Evolutionary conservation across 2,888 invertebrate genomes (phyloP), one percentile per base, ranked within the genome.

Genomic region (Parapristionchus giblindavisi): DNA sequence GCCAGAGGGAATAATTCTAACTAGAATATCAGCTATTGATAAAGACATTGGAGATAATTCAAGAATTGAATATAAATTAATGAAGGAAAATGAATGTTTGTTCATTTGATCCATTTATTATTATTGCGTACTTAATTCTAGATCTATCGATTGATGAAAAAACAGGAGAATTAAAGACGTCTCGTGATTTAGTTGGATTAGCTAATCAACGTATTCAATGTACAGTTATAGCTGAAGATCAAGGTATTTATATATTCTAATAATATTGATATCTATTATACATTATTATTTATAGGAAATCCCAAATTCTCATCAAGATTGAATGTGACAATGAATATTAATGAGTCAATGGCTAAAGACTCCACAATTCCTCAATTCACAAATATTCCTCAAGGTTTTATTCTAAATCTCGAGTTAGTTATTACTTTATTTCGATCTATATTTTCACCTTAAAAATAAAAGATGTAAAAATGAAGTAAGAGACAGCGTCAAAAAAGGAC

Each of bases 21-120:
- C n/a, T 21, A n/a, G 17, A n/a, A 3, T 71, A n/a, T 21, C 11
- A 21, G 58, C 71, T 27, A 32, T 24, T 5, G 71, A 71, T 58
- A 32, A 17, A 54, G 71, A 71, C 34, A 2, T 56, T 32, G 71
- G 58, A 34, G 71, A 71, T 27, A 56, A 58, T 58, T 36, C 29
- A 58, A 36, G 58, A 29, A 43, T 71, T 14, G 8, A 4, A 21
- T 71, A 71, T 27, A 24, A 40, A 27, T n/a, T 71, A n/a, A 34
- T 38, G 14, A 17, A 32, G 21, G 17, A 4, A 4, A 43, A n/a
- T 17, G 40, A 38, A 6, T 71, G 56, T 58, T 2, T 56, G 56
- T 40, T 38, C 21, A 2, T 2, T n/a, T 11, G 3, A 1, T 4
- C 32, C 24, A 29, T 14, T 32, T n/a, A 52, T 24, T 29, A 14